Evolutionary conservation across 2,113 vertebrate species (phyloP), one percentile per base, ranked within the genome.

Genomic region (Entelurus aequoreus): DNA sequence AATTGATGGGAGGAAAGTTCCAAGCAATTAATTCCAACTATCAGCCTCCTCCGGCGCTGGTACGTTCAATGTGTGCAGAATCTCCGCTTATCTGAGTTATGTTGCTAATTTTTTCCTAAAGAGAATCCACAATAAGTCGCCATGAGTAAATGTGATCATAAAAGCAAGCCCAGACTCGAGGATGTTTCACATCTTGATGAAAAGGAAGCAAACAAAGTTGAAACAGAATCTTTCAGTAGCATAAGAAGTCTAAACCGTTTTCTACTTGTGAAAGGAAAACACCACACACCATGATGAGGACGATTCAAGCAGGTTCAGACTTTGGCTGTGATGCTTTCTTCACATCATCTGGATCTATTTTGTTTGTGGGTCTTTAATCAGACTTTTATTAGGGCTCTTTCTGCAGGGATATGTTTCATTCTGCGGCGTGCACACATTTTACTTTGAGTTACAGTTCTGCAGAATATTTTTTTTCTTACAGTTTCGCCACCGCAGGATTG

Each of bases 21-120:
- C 54, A 66, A 59, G 60, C 71, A 77, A 82, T 82, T 81, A 83
- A 78, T 81, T 72, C 78, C 52, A 69, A 54, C 64, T 35, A 54
- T 50, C 19, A 40, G 62, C 55, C 38, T 35, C 64, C 67, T 75
- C 63, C 16, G 48, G 54, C 5, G n/a, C 68, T 58, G 4, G 6
- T 5, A 13, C 12, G 54, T 60, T 69, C 44, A 67, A 54, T 28
- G 9, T n/a, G 52, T n/a, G 48, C 44, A 61, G 11, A 70, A 51
- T 63, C 69, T 53, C 53, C 8, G 9, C 56, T 60, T 19, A 16
- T 65, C 21, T 21, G 60, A 77, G 71, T 71, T 11, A 37, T 46
- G 54, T 67, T 78, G 71, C 14, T 71, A 72, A 81, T 83, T 80
- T 42, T 28, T 42, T 1, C 48, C 40, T 9, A 61, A 74, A 74